Evolutionary conservation across 2,888 invertebrate genomes (phyloP).

Genomic region (Cepaea hortensis): DNA sequence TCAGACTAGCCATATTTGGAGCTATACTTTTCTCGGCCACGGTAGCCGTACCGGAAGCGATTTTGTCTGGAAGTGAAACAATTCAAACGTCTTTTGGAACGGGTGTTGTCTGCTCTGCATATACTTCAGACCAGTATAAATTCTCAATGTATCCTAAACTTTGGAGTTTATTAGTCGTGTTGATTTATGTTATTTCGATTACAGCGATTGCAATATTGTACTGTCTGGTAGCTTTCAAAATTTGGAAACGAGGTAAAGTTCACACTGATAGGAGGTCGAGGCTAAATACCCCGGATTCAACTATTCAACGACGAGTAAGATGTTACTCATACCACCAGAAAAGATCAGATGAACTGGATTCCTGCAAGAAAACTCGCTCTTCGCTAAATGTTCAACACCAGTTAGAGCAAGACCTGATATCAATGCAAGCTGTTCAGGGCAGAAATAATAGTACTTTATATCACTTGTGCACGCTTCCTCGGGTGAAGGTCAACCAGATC

Average conservation of each 20-base stretch:
- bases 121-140: conserved; percentile 22
- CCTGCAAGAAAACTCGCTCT: background rate
- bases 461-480: no score
- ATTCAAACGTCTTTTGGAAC: conserved; percentile 7
- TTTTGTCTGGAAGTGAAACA: conserved; percentile 48
- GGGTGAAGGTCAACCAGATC: no score
- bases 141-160: conserved; percentile 13
- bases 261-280: conserved; percentile 42
- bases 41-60: conserved; percentile 48
- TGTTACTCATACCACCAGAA: background rate
- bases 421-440: background rate
- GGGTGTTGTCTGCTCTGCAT: conserved; percentile 20
- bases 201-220: conserved; percentile 44
- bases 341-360: background rate
- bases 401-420: conserved; percentile 20
- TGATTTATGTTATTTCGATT: conserved; percentile 50
- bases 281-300: conserved; percentile 20
- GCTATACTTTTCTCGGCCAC: conserved; percentile 48
- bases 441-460: background rate
- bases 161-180: conserved; percentile 38
- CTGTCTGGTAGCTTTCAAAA: conserved; percentile 44
- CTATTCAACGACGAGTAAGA: conserved; percentile 19
- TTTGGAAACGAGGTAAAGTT: conserved; percentile 52
- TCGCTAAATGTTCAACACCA: background rate
- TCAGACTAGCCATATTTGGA: conserved; percentile 42